A percentile compares a stretch with the other conserved stretches of the same genome.
Conservation (phyloP, 2,888 invertebrate species). For the Torymus auratus region DNA sequence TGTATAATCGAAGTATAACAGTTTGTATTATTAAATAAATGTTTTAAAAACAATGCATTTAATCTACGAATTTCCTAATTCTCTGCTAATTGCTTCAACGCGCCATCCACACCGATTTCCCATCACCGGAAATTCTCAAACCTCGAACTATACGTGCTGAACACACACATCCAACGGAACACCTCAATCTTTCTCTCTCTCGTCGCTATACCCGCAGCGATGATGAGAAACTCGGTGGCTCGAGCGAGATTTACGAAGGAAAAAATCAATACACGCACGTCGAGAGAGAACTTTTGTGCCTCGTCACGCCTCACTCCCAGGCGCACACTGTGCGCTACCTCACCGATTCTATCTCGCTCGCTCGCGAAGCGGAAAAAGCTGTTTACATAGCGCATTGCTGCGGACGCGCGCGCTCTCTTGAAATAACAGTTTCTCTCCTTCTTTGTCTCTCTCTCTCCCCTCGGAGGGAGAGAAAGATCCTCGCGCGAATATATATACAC, state of each 20-base stretch:
- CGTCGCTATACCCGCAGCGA: not conserved
- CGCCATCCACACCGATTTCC: too few relatives aligned
- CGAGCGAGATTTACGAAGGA: conserved; percentile 38
- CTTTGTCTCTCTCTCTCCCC: conserved; percentile 26
- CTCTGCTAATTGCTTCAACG: too few relatives aligned
- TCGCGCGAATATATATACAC: conserved; percentile 18
- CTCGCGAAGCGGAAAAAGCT: conserved; percentile 61
- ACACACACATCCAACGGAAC: not conserved
- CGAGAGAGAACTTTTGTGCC: conserved; percentile 34
- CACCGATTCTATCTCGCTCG: conserved; percentile 64
- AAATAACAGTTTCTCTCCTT: conserved; percentile 69
- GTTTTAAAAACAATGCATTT: too few relatives aligned
- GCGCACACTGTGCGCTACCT: conserved; percentile 20
- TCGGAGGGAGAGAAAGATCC: not conserved
- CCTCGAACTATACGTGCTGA: not conserved
- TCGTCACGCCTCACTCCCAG: conserved; percentile 31
- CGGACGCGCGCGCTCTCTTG: conserved; percentile 66
- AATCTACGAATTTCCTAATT: too few relatives aligned
- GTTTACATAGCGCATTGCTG: conserved; percentile 70
- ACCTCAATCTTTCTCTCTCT: conserved; percentile 51
- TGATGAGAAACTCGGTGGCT: not conserved
- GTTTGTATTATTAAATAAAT: too few relatives aligned
- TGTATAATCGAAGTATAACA: too few relatives aligned
- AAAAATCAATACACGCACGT: conserved; percentile 45
- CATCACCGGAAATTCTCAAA: too few relatives aligned